Conservation (phyloP, 1,140 invertebrate species). For the Bombus pascuorum region DNA sequence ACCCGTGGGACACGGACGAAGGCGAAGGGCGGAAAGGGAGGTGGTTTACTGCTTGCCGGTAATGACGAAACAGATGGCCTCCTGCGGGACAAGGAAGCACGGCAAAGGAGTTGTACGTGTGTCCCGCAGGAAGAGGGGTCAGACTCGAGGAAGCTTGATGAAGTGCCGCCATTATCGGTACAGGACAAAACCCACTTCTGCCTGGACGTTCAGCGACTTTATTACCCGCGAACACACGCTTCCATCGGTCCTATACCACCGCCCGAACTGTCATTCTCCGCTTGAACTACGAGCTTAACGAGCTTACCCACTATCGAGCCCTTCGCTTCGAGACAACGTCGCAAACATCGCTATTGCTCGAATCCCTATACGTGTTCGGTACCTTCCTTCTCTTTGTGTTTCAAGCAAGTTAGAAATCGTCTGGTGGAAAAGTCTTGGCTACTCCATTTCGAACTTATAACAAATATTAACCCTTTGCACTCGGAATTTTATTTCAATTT, state of each 20-base stretch:
- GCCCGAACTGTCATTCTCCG: constrained; percentile 52
- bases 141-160: constrained; percentile 73
- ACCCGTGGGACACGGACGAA: constrained; percentile 79
- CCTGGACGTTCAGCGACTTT: constrained; percentile 74
- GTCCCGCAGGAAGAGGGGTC: constrained; percentile 71
- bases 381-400: no score
- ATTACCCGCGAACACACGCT: constrained; percentile 78
- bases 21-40: constrained; percentile 17
- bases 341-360: not conserved
- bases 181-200: constrained; percentile 79
- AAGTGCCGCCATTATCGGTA: constrained; percentile 81
- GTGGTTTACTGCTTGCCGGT: constrained; percentile 81
- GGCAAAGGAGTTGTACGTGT: constrained; percentile 44
- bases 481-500: no score
- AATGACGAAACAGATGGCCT: constrained; percentile 83
- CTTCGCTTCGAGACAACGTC: constrained; percentile 37
- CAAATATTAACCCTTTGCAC: no score
- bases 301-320: constrained; percentile 55
- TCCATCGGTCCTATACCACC: constrained; percentile 73
- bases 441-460: not conserved
- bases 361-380: not conserved
- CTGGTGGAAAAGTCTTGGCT: not conserved
- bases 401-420: not conserved
- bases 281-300: constrained; percentile 57
- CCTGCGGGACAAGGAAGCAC: constrained; percentile 66